Conservation (phyloP, 2,888 invertebrate species). For the Cephus pulcher region DNA sequence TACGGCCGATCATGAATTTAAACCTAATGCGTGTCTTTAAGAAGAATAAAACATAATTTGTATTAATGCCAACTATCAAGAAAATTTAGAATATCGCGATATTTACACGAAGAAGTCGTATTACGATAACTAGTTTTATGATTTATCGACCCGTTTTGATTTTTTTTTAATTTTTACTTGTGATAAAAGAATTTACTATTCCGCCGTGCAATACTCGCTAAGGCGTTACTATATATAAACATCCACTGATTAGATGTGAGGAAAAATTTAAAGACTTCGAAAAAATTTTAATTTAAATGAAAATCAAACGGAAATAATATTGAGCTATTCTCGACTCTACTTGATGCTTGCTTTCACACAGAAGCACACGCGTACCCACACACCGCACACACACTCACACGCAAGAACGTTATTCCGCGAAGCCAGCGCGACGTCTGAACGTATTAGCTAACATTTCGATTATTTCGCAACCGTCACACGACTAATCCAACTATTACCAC, state of each 20-base stretch:
- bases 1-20: neutral
- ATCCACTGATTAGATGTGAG: neutral
- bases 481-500: neutral
- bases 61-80: neutral
- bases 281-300: neutral
- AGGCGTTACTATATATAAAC: neutral
- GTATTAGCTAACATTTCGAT: neutral
- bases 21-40: neutral
- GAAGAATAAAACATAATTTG: neutral
- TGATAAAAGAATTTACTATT: neutral
- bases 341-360: neutral
- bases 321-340: neutral
- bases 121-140: neutral
- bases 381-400: neutral
- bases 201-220: neutral
- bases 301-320: neutral
- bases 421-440: neutral
- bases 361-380: neutral
- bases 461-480: neutral
- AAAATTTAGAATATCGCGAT: neutral
- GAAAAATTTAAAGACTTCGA: neutral
- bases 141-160: neutral
- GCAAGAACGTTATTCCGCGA: neutral
- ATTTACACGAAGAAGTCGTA: neutral
- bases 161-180: neutral